Evolutionary conservation across 1,140 invertebrate genomes (phyloP), one percentile per base, ranked within the genome.

Genomic region (Drosophila arizonae): DNA sequence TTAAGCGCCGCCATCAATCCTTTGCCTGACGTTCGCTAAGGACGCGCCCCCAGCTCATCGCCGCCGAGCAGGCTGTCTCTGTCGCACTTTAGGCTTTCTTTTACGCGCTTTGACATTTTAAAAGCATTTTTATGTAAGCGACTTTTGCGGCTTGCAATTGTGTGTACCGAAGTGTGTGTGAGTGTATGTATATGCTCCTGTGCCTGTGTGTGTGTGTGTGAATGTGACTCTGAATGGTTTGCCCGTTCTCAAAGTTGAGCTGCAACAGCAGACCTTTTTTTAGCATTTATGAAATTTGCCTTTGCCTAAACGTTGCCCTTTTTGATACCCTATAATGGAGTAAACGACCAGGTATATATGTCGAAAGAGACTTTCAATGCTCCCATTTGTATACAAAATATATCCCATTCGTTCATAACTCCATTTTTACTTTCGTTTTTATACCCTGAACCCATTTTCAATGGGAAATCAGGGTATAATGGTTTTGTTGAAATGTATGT

Each of bases 101-200:
- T 75, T 75, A 80, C 74, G 70, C 85, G 79, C 84, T 88, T 88
- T 88, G 84, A 88, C 84, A 89, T 88, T 88, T 89, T 89, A 89
- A 88, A 88, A 88, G 85, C 84, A 84, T 87, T 87, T 87, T 84
- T 79, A 84, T 87, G 52, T 70, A 64, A 86, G 77, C 73, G 81
- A 85, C 81, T 85, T 80, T 77, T 80, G 81, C 51, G 81, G 77
- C 77, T 58, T 72, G 78, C 72, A 51, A 76, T 57, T 63, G 64
- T 26, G 66, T 36, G 45, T 10, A 8, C 36, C 52, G 43, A 46
- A 26, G 48, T n/a, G 11, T 21, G 13, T 63, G 11, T 30, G 21
- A 10, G 30, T 57, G 64, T 58, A 33, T 48, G 33, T 57, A 41
- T 60, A n/a, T 72, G 41, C 17, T 17, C 17, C 17, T 17, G 17